A percentile compares a stretch with the other conserved stretches of the same genome.
These are phyloP conservation scores for Himalopsyche anomala DNA, from an alignment of 2,888 invertebrate genomes.

Conservation along the genomic window DNA sequence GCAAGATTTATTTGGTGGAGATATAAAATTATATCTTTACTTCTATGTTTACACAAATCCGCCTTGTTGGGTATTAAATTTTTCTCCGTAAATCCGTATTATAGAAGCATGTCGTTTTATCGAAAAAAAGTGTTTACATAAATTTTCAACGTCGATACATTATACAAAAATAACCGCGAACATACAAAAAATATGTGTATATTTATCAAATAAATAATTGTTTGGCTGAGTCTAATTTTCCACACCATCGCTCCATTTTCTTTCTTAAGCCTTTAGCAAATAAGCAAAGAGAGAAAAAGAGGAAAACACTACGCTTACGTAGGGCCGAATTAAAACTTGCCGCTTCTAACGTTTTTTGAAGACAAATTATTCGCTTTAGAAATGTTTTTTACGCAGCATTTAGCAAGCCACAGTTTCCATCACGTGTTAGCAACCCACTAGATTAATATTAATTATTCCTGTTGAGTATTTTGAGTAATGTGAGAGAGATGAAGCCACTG, in stretches of 20 bases:
- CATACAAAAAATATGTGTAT: too few species aligned
- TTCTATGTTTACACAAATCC: too few species aligned
- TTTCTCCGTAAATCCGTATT: too few species aligned
- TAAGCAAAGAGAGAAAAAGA: background rate
- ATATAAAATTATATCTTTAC: too few species aligned
- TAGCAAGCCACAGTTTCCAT: background rate
- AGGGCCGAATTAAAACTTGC: background rate
- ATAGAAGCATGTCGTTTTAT: too few species aligned
- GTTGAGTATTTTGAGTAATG: background rate
- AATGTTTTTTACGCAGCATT: background rate
- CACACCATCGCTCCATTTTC: background rate
- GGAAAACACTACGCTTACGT: background rate
- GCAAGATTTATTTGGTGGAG: too few species aligned
- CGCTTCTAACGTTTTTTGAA: constrained; percentile 19
- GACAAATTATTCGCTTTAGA: background rate
- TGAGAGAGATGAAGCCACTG: background rate
- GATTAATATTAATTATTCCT: constrained; percentile 16
- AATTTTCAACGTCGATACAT: too few species aligned
- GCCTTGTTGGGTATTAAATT: too few species aligned
- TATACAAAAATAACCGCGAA: too few species aligned
- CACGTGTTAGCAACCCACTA: background rate
- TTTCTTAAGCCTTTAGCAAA: background rate
- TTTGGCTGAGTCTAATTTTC: background rate
- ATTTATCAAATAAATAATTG: background rate
- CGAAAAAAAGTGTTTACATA: too few species aligned